phyloP scores from a whole-genome alignment of 1,140 invertebrate species.

The Ceratina calcarata region DNA sequence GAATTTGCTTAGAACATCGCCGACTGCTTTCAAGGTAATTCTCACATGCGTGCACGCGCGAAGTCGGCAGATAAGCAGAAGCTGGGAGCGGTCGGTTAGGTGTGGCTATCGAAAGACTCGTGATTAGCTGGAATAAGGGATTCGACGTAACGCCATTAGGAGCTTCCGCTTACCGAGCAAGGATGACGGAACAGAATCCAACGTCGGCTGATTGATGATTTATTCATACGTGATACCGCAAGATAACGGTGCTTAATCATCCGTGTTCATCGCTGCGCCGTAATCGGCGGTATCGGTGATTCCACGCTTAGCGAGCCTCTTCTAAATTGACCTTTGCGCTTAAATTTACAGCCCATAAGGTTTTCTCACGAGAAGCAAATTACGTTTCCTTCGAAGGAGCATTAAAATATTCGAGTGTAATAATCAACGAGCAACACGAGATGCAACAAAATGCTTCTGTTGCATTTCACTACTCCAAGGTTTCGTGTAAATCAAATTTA shows the following conservation, averaged over 20 bases:
- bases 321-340: too few species aligned
- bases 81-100: constrained; percentile 47
- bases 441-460: too few species aligned
- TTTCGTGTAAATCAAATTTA: not conserved
- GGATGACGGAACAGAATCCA: constrained; percentile 40
- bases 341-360: not conserved
- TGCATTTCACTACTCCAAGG: too few species aligned
- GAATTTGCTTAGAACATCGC: not conserved
- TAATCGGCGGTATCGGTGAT: not conserved
- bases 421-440: too few species aligned
- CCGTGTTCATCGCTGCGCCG: not conserved
- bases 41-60: constrained; percentile 31
- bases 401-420: too few species aligned
- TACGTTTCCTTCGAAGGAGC: too few species aligned
- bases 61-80: constrained; percentile 38
- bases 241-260: constrained; percentile 6
- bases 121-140: constrained; percentile 34
- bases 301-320: not conserved
- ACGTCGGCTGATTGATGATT: constrained; percentile 4
- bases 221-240: not conserved
- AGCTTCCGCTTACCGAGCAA: constrained; percentile 43
- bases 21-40: not conserved
- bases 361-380: not conserved
- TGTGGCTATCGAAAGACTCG: constrained; percentile 48
- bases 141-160: constrained; percentile 42